These are phyloP conservation scores for Chunga burmeisteri DNA, from an alignment of 2,113 vertebrate genomes.

Conservation along the genomic window DNA sequence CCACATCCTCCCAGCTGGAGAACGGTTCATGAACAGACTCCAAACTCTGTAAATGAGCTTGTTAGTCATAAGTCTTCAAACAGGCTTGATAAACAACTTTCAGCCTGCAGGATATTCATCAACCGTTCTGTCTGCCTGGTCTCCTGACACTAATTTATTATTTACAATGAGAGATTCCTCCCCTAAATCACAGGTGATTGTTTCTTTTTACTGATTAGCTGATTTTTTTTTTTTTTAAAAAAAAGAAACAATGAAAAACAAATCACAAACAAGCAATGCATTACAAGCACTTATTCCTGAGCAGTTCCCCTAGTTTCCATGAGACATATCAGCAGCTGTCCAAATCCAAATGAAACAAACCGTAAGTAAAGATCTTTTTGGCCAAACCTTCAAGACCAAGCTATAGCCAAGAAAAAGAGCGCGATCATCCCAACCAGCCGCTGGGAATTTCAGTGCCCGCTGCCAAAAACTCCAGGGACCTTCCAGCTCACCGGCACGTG, in stretches of 20 bases:
- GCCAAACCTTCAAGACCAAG: not conserved
- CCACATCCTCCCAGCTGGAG: slow-evolving; percentile 70
- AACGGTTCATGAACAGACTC: slow-evolving; percentile 36
- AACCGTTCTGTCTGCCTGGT: slow-evolving; percentile 54
- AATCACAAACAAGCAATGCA: not conserved
- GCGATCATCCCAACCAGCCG: not conserved
- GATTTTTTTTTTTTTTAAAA: not conserved
- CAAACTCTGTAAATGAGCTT: slow-evolving; percentile 64
- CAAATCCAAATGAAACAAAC: slow-evolving; percentile 43
- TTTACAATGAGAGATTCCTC: slow-evolving; percentile 34
- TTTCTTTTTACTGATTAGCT: slow-evolving; percentile 47
- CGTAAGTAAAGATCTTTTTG: not conserved
- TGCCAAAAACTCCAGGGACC: not conserved
- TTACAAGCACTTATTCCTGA: not conserved
- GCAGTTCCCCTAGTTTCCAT: not conserved
- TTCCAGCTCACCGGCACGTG: not conserved
- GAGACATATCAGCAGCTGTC: not conserved
- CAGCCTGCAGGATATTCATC: slow-evolving; percentile 60
- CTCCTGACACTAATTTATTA: slow-evolving; percentile 54
- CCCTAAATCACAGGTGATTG: slow-evolving; percentile 65
- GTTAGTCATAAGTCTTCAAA: slow-evolving; percentile 68
- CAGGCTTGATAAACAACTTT: slow-evolving; percentile 66
- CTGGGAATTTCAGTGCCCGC: not conserved
- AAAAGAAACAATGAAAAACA: slow-evolving; percentile 31
- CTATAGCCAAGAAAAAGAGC: slow-evolving; percentile 1